These are phyloP conservation scores for Microtus montanus DNA, from an alignment of 2,113 vertebrate genomes.

Conservation along the genomic window DNA sequence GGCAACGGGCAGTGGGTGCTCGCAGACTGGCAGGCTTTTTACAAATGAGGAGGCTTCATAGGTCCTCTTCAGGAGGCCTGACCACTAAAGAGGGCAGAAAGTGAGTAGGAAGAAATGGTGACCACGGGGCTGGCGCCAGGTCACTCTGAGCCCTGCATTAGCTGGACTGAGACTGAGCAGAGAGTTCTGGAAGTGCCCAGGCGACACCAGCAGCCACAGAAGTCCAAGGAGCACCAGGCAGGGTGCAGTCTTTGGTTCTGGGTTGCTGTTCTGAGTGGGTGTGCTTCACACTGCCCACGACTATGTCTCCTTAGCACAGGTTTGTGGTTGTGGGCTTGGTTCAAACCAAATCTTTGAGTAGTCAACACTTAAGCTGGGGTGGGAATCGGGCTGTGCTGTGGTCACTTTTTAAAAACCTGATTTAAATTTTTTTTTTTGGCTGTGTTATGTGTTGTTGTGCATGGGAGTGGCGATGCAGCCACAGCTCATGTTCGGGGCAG, in stretches of 20 bases:
- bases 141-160: neutral
- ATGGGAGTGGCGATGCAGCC: too few relatives aligned
- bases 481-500: neutral
- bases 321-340: neutral
- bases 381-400: too few relatives aligned
- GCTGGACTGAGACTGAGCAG: neutral
- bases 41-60: constrained; percentile 53
- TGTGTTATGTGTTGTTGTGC: neutral
- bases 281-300: neutral
- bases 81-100: constrained; percentile 62
- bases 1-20: constrained; percentile 72
- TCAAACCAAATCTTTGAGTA: neutral
- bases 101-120: neutral
- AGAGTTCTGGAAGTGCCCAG: accelerated
- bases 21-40: constrained; percentile 67
- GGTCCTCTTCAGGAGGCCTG: constrained; percentile 73
- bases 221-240: neutral
- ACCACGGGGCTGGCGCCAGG: accelerated
- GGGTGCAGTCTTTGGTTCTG: neutral
- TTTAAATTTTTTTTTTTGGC: neutral
- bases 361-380: neutral
- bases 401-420: neutral
- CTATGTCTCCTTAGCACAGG: too few relatives aligned
- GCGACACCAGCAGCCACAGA: neutral
- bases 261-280: neutral